A percentile compares a stretch with the other conserved stretches of the same genome.
These are phyloP conservation scores for Cetoscarus ocellatus DNA, from an alignment of 2,797 vertebrate genomes.

Conservation along the genomic window DNA sequence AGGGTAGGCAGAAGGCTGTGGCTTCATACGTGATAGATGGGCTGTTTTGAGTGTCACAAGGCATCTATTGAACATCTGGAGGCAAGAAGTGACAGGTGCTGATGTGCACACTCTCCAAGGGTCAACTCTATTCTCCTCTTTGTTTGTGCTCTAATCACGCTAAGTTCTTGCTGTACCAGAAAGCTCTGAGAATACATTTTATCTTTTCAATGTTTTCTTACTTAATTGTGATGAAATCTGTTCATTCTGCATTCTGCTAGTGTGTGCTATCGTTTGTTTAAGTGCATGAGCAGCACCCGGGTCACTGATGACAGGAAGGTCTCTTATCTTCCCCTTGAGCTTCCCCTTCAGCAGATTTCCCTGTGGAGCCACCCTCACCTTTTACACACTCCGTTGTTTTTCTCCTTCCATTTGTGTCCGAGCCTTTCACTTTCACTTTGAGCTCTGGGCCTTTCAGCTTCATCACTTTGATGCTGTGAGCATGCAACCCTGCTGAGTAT, in stretches of 20 bases:
- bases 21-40: conserved; percentile 56
- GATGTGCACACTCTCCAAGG: conserved; percentile 43
- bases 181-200: no score
- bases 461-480: conserved; percentile 44
- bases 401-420: conserved; percentile 51
- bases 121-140: conserved; percentile 13
- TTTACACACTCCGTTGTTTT: conserved; percentile 35
- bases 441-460: conserved; percentile 44
- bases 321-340: conserved; percentile 44
- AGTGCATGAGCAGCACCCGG: conserved; percentile 31
- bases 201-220: no score
- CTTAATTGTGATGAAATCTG: not conserved
- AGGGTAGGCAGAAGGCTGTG: conserved; percentile 39
- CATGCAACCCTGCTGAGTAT: not conserved
- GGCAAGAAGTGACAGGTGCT: conserved; percentile 54
- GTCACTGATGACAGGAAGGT: conserved; percentile 42
- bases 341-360: conserved; percentile 69
- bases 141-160: not conserved
- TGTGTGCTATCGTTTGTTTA: conserved; percentile 31
- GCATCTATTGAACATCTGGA: conserved; percentile 55
- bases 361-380: conserved; percentile 50
- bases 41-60: conserved; percentile 49
- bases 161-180: no score
- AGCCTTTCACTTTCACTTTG: conserved; percentile 44
- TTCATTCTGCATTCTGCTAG: conserved; percentile 9